A percentile compares a stretch with the other conserved stretches of the same genome.
Conservation (phyloP, 2,797 vertebrate genomes). For the Danio albolineatus region DNA sequence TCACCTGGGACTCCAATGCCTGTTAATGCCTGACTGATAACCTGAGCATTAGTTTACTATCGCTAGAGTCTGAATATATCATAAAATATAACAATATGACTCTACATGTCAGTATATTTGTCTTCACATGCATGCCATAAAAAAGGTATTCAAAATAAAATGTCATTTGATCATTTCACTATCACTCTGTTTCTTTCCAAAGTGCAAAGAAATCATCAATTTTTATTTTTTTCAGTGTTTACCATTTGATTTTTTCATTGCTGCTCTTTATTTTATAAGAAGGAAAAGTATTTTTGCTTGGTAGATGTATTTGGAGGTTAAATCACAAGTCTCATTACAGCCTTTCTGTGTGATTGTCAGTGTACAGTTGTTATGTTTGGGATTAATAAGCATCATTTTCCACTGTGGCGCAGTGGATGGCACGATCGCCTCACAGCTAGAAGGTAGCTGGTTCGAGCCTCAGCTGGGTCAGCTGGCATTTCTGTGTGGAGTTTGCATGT, state of each 20-base stretch:
- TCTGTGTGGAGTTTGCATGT: too few relatives aligned
- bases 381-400: too few relatives aligned
- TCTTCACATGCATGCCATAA: not conserved
- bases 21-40: slow-evolving; percentile 54
- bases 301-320: not conserved
- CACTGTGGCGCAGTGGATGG: too few relatives aligned
- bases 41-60: not conserved
- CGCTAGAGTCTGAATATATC: too few relatives aligned
- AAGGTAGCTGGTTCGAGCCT: too few relatives aligned
- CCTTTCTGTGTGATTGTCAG: not conserved
- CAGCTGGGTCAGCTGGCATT: too few relatives aligned
- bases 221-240: not conserved
- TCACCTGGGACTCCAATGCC: slow-evolving; percentile 62
- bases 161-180: not conserved
- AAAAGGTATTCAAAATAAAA: not conserved
- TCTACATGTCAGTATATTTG: not conserved
- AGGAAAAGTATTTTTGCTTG: not conserved
- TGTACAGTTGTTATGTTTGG: not conserved
- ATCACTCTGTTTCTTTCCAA: not conserved
- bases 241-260: not conserved
- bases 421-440: too few relatives aligned
- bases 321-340: not conserved
- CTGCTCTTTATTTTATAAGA: too few relatives aligned
- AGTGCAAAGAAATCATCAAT: not conserved
- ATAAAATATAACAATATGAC: not conserved